Evolutionary conservation across 2,113 vertebrate species (phyloP).

Genomic region (Chinchilla lanigera): DNA sequence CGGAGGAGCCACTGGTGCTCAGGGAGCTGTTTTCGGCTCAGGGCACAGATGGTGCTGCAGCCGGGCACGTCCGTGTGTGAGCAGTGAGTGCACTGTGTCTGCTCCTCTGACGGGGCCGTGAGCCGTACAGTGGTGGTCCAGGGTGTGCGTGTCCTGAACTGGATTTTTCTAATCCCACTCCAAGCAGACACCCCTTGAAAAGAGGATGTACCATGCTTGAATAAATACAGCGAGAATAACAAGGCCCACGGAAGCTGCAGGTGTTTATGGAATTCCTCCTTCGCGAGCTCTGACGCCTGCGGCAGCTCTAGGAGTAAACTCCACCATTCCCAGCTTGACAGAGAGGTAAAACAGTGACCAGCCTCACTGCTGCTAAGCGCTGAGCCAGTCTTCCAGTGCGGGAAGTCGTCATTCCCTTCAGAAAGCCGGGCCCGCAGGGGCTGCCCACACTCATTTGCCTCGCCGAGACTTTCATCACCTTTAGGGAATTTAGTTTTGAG

Average conservation of each 20-base stretch:
- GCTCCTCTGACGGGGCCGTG: fast-evolving
- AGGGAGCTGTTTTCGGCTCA: background rate
- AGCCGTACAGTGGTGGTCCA: too few relatives aligned
- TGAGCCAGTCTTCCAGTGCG: background rate
- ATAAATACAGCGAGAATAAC: fast-evolving
- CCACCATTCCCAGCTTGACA: fast-evolving
- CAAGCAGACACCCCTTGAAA: background rate
- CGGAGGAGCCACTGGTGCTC: fast-evolving
- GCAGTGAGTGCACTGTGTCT: fast-evolving
- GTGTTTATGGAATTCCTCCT: fast-evolving
- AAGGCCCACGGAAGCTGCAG: fast-evolving
- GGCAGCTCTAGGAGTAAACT: too few relatives aligned
- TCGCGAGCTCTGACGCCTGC: fast-evolving
- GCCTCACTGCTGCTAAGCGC: fast-evolving
- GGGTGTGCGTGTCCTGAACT: fast-evolving
- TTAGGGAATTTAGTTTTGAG: conserved; percentile 31
- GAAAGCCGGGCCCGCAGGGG: too few relatives aligned
- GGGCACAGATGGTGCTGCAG: fast-evolving
- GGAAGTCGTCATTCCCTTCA: fast-evolving
- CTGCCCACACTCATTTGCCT: background rate
- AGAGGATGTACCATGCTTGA: background rate
- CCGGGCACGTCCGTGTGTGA: fast-evolving
- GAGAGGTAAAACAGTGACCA: background rate
- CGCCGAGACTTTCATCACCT: background rate
- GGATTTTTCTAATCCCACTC: background rate